phyloP scores from a whole-genome alignment of 2,113 vertebrate genomes.

The Perca schrenkii region DNA sequence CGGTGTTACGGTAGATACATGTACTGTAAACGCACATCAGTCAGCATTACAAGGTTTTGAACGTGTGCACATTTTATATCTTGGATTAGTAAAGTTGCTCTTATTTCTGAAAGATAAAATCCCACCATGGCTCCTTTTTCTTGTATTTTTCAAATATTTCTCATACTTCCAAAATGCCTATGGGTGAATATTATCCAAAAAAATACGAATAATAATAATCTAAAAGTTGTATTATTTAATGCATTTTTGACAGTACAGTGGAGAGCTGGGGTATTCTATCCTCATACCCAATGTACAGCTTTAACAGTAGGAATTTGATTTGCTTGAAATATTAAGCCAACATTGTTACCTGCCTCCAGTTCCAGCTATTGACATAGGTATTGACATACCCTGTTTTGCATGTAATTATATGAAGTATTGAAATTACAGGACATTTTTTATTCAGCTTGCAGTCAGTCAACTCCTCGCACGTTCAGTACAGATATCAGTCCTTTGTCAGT shows the following conservation, averaged over 20 bases:
- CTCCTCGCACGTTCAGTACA: constrained; percentile 11
- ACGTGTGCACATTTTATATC: background rate
- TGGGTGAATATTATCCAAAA: background rate
- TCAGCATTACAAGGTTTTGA: background rate
- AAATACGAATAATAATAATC: background rate
- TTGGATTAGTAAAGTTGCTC: background rate
- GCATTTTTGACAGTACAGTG: background rate
- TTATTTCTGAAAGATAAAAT: background rate
- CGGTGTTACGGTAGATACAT: background rate
- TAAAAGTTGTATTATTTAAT: background rate
- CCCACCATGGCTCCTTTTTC: background rate
- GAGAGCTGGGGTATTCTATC: background rate
- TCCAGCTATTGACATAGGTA: background rate
- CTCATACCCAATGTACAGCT: background rate
- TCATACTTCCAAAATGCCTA: background rate
- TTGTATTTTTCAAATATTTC: background rate
- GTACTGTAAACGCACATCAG: background rate
- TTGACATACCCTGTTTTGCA: background rate
- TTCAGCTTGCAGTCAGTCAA: background rate
- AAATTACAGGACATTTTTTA: background rate
- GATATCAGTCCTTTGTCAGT: constrained; percentile 28
- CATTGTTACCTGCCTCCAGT: background rate
- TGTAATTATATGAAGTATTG: background rate
- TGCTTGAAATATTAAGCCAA: background rate
- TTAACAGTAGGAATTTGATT: background rate